Percentiles rank a stretch among this genome's conserved stretches.
phyloP scores from a whole-genome alignment of 1,140 invertebrate species.

The Teleopsis dalmanni region DNA sequence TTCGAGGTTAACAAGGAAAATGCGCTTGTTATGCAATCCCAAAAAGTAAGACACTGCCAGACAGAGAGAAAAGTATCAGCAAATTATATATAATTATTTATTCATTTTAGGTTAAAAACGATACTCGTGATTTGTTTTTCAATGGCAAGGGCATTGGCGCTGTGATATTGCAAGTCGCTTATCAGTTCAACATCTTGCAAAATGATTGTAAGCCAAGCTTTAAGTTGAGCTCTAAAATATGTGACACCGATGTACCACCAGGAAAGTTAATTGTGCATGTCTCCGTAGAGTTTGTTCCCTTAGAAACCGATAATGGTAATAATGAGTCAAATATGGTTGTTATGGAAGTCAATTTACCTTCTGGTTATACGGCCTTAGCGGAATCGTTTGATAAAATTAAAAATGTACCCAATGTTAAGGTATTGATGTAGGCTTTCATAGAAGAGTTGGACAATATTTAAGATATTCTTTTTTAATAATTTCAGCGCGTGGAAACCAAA shows the following conservation, averaged over 20 bases:
- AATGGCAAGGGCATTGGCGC: slow-evolving; percentile 63
- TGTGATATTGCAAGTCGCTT: slow-evolving; percentile 66
- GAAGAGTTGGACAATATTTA: neutral
- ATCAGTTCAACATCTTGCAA: slow-evolving; percentile 68
- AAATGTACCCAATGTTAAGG: neutral
- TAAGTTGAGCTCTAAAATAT: slow-evolving; percentile 43
- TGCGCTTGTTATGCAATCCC: slow-evolving; percentile 3
- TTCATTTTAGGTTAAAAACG: slow-evolving; percentile 5
- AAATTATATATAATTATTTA: neutral
- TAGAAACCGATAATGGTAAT: neutral
- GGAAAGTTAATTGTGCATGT: slow-evolving; percentile 64
- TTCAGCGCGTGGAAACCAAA: slow-evolving; percentile 59
- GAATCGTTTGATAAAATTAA: neutral
- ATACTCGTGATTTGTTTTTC: slow-evolving; percentile 45
- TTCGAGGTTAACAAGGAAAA: slow-evolving; percentile 34
- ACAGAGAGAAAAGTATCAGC: neutral
- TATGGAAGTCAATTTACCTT: slow-evolving; percentile 72
- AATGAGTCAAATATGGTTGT: slow-evolving; percentile 70
- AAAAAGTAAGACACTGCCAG: neutral
- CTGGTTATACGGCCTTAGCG: slow-evolving; percentile 53
- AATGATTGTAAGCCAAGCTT: slow-evolving; percentile 69
- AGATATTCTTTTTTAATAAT: neutral
- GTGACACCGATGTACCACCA: neutral
- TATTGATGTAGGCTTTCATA: neutral
- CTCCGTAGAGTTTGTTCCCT: slow-evolving; percentile 47